Conservation (phyloP, 2,113 vertebrate genomes). For the Microcebus tavaratra region DNA sequence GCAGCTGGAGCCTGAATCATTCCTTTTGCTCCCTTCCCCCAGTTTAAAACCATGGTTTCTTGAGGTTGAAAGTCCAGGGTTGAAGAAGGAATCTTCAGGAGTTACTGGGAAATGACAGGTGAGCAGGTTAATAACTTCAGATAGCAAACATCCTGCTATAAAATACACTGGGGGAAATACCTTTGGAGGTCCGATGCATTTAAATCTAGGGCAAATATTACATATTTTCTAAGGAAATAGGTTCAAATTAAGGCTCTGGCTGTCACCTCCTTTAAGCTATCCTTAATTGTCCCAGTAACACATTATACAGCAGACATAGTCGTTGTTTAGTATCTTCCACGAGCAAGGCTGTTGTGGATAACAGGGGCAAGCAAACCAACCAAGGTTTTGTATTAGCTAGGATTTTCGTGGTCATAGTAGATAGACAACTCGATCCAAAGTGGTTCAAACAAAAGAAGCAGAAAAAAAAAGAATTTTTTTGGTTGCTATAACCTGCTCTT, state of each 20-base stretch:
- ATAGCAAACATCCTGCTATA: not conserved
- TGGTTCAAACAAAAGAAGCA: not conserved
- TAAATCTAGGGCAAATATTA: not conserved
- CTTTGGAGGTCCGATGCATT: not conserved
- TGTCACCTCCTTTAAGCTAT: not conserved
- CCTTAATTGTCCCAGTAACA: not conserved
- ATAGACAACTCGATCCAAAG: not conserved
- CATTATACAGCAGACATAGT: not conserved
- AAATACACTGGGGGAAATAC: not conserved
- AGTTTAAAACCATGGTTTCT: not conserved
- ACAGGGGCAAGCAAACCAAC: not conserved
- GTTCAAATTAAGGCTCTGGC: not conserved
- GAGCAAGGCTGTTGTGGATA: not conserved
- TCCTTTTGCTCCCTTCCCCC: not conserved
- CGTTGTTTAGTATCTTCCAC: not conserved
- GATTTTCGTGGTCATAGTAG: not conserved
- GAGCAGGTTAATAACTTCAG: not conserved
- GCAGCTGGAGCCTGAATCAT: not conserved
- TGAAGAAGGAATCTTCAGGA: not conserved
- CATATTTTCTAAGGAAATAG: not conserved
- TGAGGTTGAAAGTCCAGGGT: not conserved
- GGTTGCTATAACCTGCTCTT: not conserved
- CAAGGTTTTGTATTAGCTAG: not conserved
- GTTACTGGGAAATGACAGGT: constrained; percentile 22
- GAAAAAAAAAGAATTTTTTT: not conserved